Evolutionary conservation across 2,113 vertebrate species (phyloP).

Genomic region (Ailurus styani): DNA sequence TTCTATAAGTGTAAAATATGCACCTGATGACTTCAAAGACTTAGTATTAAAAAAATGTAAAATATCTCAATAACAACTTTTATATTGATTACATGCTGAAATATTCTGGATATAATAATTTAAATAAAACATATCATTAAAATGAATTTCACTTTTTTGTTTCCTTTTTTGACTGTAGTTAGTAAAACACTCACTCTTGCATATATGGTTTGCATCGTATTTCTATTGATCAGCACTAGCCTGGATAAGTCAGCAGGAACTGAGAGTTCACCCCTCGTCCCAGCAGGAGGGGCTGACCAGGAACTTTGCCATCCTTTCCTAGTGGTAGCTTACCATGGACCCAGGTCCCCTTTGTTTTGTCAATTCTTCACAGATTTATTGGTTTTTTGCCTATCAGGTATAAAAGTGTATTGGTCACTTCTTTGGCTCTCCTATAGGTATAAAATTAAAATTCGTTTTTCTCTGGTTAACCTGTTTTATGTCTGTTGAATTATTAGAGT

Average conservation of each 20-base stretch:
- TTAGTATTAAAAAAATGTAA: background rate
- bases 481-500: background rate
- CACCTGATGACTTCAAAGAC: background rate
- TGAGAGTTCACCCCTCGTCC: background rate
- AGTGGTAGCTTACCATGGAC: background rate
- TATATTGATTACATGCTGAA: background rate
- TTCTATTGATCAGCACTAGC: background rate
- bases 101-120: background rate
- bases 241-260: background rate
- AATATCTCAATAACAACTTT: background rate
- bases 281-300: background rate
- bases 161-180: background rate
- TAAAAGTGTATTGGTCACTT: background rate
- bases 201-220: background rate
- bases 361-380: background rate
- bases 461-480: background rate
- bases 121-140: conserved; percentile 12
- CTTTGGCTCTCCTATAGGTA: background rate
- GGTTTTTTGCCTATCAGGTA: background rate
- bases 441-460: background rate
- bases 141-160: background rate
- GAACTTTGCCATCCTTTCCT: background rate
- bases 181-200: background rate
- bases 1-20: background rate
- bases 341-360: background rate